A percentile compares a stretch with the other conserved stretches of the same genome.
phyloP scores from a whole-genome alignment of 1,140 invertebrate genomes.

The Watersipora subatra region DNA sequence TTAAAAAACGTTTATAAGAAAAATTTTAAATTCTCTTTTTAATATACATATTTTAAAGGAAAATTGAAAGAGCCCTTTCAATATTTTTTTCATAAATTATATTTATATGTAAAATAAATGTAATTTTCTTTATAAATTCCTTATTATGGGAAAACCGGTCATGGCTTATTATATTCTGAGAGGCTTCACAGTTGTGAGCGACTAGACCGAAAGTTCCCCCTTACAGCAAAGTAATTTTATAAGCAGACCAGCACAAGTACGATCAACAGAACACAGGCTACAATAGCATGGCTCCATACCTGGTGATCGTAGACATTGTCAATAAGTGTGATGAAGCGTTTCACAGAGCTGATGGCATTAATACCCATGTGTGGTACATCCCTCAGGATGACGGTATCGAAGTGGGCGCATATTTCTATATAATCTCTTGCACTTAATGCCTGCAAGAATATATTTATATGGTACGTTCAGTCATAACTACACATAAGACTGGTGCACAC shows the following conservation, averaged over 20 bases:
- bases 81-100: no score
- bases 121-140: no score
- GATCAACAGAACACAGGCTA: no score
- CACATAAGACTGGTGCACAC: no score
- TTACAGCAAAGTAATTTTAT: not conserved
- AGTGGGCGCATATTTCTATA: constrained; percentile 72
- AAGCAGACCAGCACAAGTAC: not conserved
- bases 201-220: not conserved
- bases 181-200: not conserved
- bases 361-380: constrained; percentile 64
- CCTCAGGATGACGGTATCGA: constrained; percentile 84
- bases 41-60: no score
- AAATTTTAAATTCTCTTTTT: no score
- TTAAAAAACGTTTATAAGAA: no score
- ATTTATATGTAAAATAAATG: no score
- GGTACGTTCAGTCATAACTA: no score
- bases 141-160: not conserved
- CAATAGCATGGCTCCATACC: constrained; percentile 42
- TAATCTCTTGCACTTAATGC: constrained; percentile 87
- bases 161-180: not conserved
- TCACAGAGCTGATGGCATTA: constrained; percentile 53
- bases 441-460: constrained; percentile 42
- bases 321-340: constrained; percentile 88
- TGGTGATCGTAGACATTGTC: constrained; percentile 93
- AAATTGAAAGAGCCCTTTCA: no score